Base-by-base conservation (phyloP, 1,140 invertebrate genomes). In the Diorhabda elongata region DNA sequence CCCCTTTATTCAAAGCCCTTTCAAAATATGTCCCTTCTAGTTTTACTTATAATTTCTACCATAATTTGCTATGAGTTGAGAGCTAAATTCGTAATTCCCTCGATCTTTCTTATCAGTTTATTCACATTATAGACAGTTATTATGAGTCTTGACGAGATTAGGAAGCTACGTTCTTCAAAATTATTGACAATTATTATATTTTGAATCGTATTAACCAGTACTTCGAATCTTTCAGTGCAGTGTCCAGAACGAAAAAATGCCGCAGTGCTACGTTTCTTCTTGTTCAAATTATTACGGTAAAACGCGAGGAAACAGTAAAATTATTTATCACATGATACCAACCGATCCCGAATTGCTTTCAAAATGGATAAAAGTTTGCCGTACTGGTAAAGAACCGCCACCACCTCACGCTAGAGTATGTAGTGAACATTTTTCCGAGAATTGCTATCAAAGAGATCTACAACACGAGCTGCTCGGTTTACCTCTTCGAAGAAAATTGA, bases 311-410 rank as follows among this genome's bases (percentile, higher is more conserved):
- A 78, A 80, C 43, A 77, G 79, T 66, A 82, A 76, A 67, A 73
- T 85, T 66, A 83, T 83, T 44, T 85, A 85, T 77, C 84, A 85
- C 77, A 83, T 85, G 74, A 82, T 85, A 69, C 85, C 84, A 5
- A 78, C 82, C 61, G 82, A 82, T 74, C 80, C 81, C 69, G 81
- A 81, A 79, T 77, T 85, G 58, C 81, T 83, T 56, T 70, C 74
- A 8, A 80, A 81, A 72, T 85, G 85, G 85, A 81, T 75, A 77
- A 80, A 64, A 78, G 79, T 66, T 73, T 77, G 73, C 77, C 72
- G 73, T 4, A 71, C 72, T 42, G 67, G 65, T 11, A 59, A 69
- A n/a, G 59, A 61, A 42, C 41, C 59, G 69, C 62, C 83, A 43
- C 71, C 84, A 81, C 72, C 79, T 80, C 71, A 85, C 81, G 62